Evolutionary conservation across 2,113 vertebrate genomes (phyloP).

Genomic region (Brachyhypopomus occidentalis): DNA sequence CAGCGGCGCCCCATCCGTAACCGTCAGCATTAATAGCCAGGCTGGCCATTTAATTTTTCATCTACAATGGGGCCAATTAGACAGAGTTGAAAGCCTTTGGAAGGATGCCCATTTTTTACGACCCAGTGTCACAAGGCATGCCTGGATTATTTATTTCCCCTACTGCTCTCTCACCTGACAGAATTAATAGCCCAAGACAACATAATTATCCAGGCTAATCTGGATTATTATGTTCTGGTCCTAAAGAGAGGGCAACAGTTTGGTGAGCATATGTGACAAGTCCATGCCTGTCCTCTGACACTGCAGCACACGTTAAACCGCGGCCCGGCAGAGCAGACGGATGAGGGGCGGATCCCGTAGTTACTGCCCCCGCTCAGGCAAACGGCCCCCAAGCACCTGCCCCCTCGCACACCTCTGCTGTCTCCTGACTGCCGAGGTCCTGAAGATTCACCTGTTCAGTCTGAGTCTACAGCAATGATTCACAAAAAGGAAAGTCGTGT

Average conservation of each 20-base stretch:
- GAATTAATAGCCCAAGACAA: slow-evolving; percentile 72
- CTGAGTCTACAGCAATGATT: too few relatives aligned
- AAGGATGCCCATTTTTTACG: slow-evolving; percentile 73
- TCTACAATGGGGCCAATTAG: slow-evolving; percentile 78
- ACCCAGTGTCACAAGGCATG: slow-evolving; percentile 61
- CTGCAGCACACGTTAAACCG: too few relatives aligned
- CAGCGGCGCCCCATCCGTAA: slow-evolving; percentile 77
- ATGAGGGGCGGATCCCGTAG: neutral
- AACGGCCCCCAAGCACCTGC: too few relatives aligned
- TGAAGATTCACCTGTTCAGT: too few relatives aligned
- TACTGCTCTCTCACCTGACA: slow-evolving; percentile 63
- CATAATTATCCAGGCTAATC: slow-evolving; percentile 74
- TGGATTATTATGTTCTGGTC: slow-evolving; percentile 69
- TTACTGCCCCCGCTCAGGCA: too few relatives aligned
- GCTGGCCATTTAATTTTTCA: slow-evolving; percentile 76
- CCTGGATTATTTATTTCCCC: slow-evolving; percentile 67
- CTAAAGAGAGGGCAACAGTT: slow-evolving; percentile 69
- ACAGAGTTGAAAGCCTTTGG: slow-evolving; percentile 69
- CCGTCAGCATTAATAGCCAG: slow-evolving; percentile 75
- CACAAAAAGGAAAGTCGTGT: too few relatives aligned
- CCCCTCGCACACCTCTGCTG: too few relatives aligned
- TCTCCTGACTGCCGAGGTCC: too few relatives aligned
- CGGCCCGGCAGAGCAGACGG: neutral
- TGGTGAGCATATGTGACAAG: slow-evolving; percentile 64
- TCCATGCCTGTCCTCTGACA: slow-evolving; percentile 59